These are phyloP conservation scores for Calephelis virginiensis DNA, from an alignment of 1,140 invertebrate species.

Conservation along the genomic window DNA sequence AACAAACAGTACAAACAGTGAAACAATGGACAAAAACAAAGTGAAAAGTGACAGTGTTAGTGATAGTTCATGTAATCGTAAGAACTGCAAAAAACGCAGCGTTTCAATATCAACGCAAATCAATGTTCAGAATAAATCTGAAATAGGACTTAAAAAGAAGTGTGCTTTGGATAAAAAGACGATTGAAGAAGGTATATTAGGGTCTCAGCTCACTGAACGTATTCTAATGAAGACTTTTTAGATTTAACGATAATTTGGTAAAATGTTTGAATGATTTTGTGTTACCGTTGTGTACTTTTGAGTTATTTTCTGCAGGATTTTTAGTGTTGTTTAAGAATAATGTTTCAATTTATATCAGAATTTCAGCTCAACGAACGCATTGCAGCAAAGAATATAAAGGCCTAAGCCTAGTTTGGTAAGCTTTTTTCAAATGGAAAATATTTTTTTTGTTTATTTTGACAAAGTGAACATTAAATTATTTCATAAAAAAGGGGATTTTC, in stretches of 20 bases:
- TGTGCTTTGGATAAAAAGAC: constrained; percentile 57
- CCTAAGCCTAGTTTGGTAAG: too few relatives aligned
- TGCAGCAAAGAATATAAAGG: too few relatives aligned
- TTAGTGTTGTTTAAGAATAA: too few relatives aligned
- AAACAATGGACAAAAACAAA: constrained; percentile 20
- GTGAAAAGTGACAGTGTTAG: constrained; percentile 27
- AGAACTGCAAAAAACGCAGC: constrained; percentile 60
- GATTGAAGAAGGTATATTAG: constrained; percentile 47
- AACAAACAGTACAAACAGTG: constrained; percentile 18
- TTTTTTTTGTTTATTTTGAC: too few relatives aligned
- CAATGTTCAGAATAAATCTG: constrained; percentile 71
- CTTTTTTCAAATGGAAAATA: too few relatives aligned
- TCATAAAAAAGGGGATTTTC: too few relatives aligned
- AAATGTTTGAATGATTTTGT: neutral
- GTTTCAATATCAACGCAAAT: constrained; percentile 61
- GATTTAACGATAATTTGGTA: neutral
- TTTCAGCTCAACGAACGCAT: too few relatives aligned
- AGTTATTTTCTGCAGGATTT: too few relatives aligned
- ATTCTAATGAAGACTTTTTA: constrained; percentile 66
- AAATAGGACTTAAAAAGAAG: constrained; percentile 65
- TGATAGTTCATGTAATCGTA: constrained; percentile 38
- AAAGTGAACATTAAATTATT: too few relatives aligned
- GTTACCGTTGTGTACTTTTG: constrained; percentile 10
- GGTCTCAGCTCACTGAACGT: constrained; percentile 54
- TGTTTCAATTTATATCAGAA: too few relatives aligned